These are phyloP conservation scores for Leptoclinus maculatus DNA, from an alignment of 2,797 vertebrate genomes.

Conservation along the genomic window DNA sequence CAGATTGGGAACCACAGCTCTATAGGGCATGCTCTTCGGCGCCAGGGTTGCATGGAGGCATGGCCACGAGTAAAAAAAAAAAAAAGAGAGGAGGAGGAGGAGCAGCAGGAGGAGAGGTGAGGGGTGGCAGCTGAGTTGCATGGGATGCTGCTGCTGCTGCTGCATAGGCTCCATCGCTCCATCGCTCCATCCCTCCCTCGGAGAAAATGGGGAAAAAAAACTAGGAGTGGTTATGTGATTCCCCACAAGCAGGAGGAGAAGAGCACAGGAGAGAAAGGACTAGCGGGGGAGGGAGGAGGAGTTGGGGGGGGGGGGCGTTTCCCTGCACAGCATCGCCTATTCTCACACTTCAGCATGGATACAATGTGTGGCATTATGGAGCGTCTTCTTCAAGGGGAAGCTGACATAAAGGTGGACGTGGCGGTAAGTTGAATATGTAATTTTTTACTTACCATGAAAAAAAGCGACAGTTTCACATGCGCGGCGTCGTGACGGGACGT, in stretches of 20 bases:
- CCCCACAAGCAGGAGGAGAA: slow-evolving; percentile 65
- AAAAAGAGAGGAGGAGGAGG: slow-evolving; percentile 3
- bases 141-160: slow-evolving; percentile 69
- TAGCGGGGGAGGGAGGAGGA: slow-evolving; percentile 50
- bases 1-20: slow-evolving; percentile 54
- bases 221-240: slow-evolving; percentile 82
- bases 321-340: slow-evolving; percentile 66
- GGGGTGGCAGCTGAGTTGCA: slow-evolving; percentile 77
- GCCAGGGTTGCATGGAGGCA: slow-evolving; percentile 43
- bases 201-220: slow-evolving; percentile 65
- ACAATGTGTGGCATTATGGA: slow-evolving; percentile 59
- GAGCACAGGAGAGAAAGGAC: slow-evolving; percentile 72
- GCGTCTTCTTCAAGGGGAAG: slow-evolving; percentile 45
- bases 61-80: slow-evolving; percentile 30
- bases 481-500: not conserved
- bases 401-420: slow-evolving; percentile 54
- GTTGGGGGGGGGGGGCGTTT: slow-evolving; percentile 70
- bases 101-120: slow-evolving; percentile 63
- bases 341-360: slow-evolving; percentile 73
- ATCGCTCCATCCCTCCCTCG: slow-evolving; percentile 71
- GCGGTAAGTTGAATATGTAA: slow-evolving; percentile 67
- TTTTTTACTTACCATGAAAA: slow-evolving; percentile 9
- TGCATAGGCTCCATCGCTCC: slow-evolving; percentile 66
- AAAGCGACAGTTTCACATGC: not conserved
- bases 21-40: slow-evolving; percentile 51